Evolutionary conservation across 2,888 invertebrate species (phyloP).

Genomic region (Stenchaetothrips biformis): DNA sequence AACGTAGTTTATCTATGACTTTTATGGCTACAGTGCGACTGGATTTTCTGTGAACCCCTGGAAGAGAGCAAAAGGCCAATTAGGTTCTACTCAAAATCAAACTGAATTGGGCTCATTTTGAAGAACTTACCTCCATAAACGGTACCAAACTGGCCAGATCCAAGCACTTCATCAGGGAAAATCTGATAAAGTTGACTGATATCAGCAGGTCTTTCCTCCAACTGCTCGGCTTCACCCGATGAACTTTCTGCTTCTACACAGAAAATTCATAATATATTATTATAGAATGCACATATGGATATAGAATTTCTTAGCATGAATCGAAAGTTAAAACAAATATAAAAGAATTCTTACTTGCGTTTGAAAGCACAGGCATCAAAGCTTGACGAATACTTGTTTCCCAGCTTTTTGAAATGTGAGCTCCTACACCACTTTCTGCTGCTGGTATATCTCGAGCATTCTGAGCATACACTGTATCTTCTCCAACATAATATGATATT

Average conservation of each 20-base stretch:
- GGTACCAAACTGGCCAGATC: slow-evolving; percentile 98
- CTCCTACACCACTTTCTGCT: slow-evolving; percentile 78
- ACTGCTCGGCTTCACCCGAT: slow-evolving; percentile 46
- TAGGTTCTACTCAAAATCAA: neutral
- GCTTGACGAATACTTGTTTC: slow-evolving; percentile 91
- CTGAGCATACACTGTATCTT: slow-evolving; percentile 64
- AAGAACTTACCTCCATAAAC: slow-evolving; percentile 80
- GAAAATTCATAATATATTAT: slow-evolving; percentile 30
- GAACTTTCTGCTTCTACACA: slow-evolving; percentile 46
- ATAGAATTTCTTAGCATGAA: slow-evolving; percentile 28
- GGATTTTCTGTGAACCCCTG: slow-evolving; percentile 65
- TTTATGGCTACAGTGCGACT: slow-evolving; percentile 92
- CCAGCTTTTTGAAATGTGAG: slow-evolving; percentile 88
- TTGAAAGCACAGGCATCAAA: slow-evolving; percentile 81
- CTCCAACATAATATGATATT: slow-evolving; percentile 89
- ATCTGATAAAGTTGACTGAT: slow-evolving; percentile 97
- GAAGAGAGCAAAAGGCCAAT: slow-evolving; percentile 31
- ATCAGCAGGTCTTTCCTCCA: slow-evolving; percentile 71
- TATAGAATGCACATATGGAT: slow-evolving; percentile 31
- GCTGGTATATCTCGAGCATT: slow-evolving; percentile 56
- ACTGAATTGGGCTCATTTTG: neutral
- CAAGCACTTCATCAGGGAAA: slow-evolving; percentile 93
- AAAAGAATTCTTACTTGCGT: slow-evolving; percentile 50
- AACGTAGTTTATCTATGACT: slow-evolving; percentile 95
- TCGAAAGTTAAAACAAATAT: neutral